phyloP scores from a whole-genome alignment of 2,888 invertebrate genomes.

The Pachymerium ferrugineum region DNA sequence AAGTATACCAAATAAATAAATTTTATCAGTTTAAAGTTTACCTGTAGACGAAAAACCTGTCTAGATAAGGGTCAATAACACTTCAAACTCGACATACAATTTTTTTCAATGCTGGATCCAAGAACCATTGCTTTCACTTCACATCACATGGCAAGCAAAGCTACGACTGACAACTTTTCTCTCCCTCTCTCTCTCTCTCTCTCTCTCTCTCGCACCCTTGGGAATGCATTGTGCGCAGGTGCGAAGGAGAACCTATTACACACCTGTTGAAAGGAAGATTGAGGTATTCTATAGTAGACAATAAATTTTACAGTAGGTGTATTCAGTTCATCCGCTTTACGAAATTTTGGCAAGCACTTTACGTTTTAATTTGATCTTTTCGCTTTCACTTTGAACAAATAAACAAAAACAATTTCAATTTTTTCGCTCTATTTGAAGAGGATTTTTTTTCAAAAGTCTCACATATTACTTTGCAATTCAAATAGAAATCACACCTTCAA shows the following conservation, averaged over 20 bases:
- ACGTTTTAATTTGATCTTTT: not conserved
- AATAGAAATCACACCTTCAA: not conserved
- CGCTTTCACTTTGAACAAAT: not conserved
- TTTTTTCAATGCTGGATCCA: not conserved
- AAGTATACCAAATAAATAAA: no score
- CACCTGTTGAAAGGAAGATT: constrained; percentile 13
- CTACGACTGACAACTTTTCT: constrained; percentile 2
- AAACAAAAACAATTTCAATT: not conserved
- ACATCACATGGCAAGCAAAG: not conserved
- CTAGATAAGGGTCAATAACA: not conserved
- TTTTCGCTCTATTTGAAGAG: not conserved
- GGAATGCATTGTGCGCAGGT: not conserved
- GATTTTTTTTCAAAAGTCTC: no score
- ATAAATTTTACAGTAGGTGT: no score
- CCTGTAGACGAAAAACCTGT: not conserved
- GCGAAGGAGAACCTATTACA: not conserved
- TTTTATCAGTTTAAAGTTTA: not conserved
- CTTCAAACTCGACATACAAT: not conserved
- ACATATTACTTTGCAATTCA: constrained; percentile 4
- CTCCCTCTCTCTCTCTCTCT: no score
- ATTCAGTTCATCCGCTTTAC: no score
- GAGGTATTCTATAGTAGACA: not conserved
- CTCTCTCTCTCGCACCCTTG: not conserved
- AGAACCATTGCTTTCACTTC: not conserved
- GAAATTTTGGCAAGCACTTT: no score